These are phyloP conservation scores for Illadopsis cleaveri DNA, from an alignment of 2,113 vertebrate species.

Conservation along the genomic window DNA sequence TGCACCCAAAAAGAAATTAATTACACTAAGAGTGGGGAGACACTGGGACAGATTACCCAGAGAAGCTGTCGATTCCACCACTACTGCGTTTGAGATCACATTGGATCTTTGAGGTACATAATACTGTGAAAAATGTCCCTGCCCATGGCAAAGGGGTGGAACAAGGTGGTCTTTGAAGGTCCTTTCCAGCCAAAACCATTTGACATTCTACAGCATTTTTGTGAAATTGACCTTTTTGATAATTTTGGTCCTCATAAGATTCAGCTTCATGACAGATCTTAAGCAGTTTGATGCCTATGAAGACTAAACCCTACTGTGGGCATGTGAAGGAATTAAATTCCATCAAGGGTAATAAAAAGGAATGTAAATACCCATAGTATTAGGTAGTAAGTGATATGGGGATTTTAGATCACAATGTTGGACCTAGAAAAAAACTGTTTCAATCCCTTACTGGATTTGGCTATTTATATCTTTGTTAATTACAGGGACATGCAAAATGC, in stretches of 20 bases:
- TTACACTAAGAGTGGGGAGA: background rate
- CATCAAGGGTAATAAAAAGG: background rate
- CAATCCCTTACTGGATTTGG: background rate
- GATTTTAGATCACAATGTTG: background rate
- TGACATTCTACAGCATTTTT: background rate
- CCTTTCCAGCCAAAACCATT: background rate
- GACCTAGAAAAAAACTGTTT: background rate
- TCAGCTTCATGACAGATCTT: background rate
- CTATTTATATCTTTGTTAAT: background rate
- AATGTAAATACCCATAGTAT: background rate
- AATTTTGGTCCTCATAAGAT: background rate
- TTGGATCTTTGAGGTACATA: background rate
- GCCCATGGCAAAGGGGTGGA: rapidly evolving
- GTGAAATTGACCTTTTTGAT: background rate
- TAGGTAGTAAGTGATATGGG: background rate
- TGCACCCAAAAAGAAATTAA: background rate
- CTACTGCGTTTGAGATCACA: rapidly evolving
- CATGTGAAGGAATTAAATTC: background rate
- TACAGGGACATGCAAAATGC: background rate
- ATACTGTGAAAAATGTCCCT: background rate
- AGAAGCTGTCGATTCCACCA: background rate
- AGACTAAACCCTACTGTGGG: background rate
- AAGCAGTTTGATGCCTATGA: background rate
- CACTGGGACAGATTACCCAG: background rate
- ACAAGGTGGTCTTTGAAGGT: background rate